These are phyloP conservation scores for Porites evermanni DNA, from an alignment of 92 coral and sea anemone species.

Conservation along the genomic window DNA sequence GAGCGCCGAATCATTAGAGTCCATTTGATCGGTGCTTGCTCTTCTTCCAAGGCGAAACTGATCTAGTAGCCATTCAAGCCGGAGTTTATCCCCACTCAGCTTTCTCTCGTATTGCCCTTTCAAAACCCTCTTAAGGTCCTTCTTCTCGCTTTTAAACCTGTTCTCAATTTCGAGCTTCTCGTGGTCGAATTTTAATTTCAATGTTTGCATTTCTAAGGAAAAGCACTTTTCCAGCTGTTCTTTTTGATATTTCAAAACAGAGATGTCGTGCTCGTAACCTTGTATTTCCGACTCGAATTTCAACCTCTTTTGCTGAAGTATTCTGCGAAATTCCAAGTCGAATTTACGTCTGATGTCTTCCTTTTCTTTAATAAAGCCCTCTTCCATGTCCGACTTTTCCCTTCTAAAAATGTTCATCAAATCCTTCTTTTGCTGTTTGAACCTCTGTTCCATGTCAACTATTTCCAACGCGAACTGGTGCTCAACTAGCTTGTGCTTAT, in stretches of 20 bases:
- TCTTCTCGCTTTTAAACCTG: constrained; percentile 81
- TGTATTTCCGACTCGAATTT: no score
- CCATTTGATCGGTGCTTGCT: constrained; percentile 23
- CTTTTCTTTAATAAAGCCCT: no score
- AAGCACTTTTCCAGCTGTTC: constrained; percentile 42
- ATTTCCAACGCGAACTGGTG: no score
- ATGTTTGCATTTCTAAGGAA: constrained; percentile 87
- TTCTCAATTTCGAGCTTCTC: constrained; percentile 94
- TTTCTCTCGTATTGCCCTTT: constrained; percentile 89
- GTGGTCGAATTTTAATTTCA: constrained; percentile 90
- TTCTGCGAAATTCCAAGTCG: no score
- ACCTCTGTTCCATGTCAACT: no score
- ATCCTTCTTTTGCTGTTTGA: no score
- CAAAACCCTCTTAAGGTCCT: constrained; percentile 80
- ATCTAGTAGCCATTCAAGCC: constrained; percentile 90
- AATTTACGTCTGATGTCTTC: no score
- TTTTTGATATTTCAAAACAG: constrained; percentile 84
- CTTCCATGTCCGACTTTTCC: no score
- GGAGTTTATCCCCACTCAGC: constrained; percentile 80
- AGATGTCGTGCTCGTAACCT: constrained; percentile 95
- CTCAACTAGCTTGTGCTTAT: no score
- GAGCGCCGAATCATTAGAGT: constrained; percentile 3
- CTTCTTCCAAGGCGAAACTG: constrained; percentile 59
- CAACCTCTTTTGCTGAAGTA: no score
- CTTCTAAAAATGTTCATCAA: no score